Conservation (phyloP, 2,797 vertebrate genomes). For the Alcedo atthis region DNA sequence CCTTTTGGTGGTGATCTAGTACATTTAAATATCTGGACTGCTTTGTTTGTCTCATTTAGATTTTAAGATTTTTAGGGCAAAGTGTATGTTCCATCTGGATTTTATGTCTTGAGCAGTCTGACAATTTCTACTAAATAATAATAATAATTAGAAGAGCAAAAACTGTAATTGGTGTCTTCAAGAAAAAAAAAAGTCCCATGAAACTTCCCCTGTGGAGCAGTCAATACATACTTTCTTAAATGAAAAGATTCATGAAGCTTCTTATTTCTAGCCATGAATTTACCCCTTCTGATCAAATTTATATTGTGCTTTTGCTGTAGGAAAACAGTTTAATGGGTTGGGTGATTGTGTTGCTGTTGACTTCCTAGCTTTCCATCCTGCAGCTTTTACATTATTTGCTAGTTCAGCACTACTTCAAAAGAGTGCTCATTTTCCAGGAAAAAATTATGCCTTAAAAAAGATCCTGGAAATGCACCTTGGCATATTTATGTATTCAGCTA, state of each 20-base stretch:
- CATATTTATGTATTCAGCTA: background rate
- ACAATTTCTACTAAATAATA: background rate
- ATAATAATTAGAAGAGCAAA: background rate
- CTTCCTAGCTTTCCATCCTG: background rate
- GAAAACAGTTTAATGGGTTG: background rate
- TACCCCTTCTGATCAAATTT: background rate
- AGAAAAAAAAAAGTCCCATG: background rate
- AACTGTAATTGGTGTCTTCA: background rate
- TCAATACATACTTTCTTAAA: background rate
- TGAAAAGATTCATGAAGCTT: background rate
- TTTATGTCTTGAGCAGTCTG: conserved; percentile 15
- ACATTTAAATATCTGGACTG: background rate
- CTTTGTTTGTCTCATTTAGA: conserved; percentile 8
- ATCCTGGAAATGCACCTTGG: background rate
- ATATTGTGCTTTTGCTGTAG: background rate
- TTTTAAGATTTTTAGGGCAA: background rate
- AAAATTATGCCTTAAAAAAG: background rate
- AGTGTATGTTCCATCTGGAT: background rate
- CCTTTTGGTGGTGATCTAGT: background rate
- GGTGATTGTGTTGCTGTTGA: background rate
- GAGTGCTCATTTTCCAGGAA: background rate
- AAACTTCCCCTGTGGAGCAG: background rate
- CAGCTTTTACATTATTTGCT: background rate
- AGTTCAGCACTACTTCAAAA: conserved; percentile 7
- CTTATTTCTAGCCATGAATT: background rate